These are phyloP conservation scores for Puma concolor DNA, from an alignment of 2,113 vertebrate genomes.

Conservation along the genomic window DNA sequence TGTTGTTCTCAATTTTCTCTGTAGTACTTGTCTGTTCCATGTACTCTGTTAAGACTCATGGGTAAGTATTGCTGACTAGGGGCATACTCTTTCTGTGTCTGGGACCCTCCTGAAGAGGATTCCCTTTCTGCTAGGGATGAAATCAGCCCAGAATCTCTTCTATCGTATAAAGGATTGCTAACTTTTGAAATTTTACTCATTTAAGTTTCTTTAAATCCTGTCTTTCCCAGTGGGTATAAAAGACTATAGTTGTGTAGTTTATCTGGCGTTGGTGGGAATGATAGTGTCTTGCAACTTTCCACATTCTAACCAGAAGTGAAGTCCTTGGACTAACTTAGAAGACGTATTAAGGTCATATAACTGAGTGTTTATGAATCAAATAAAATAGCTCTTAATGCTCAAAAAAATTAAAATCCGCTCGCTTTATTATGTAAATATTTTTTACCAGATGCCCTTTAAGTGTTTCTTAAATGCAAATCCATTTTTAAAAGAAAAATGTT, in stretches of 20 bases:
- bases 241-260: not conserved
- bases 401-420: not conserved
- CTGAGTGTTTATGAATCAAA: not conserved
- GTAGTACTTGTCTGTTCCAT: not conserved
- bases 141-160: not conserved
- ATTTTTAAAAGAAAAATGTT: slow-evolving; percentile 5
- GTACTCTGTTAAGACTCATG: not conserved
- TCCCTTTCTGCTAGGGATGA: not conserved
- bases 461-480: slow-evolving; percentile 16
- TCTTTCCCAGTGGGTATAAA: not conserved
- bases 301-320: not conserved
- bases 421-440: slow-evolving; percentile 10
- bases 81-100: not conserved
- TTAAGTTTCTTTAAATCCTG: not conserved
- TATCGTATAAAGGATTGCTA: not conserved
- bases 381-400: not conserved
- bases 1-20: not conserved
- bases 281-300: not conserved
- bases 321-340: not conserved
- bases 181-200: not conserved
- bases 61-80: not conserved
- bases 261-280: not conserved
- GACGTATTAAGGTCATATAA: not conserved
- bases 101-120: not conserved
- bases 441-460: not conserved